Conservation (phyloP, 1,140 invertebrate genomes). For the Hylyphantes graminicola region DNA sequence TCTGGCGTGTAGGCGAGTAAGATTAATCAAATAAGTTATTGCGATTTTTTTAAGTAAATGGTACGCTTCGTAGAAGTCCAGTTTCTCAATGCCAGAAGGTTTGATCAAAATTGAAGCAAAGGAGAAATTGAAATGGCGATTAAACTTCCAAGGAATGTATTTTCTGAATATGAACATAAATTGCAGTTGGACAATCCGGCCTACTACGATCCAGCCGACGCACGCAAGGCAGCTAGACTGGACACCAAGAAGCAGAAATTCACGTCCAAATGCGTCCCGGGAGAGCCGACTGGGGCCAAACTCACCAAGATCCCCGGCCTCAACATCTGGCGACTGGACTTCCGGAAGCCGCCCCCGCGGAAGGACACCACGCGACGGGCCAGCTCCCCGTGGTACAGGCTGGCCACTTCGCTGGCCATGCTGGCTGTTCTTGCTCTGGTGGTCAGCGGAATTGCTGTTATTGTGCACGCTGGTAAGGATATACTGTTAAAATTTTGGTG, state of each 20-base stretch:
- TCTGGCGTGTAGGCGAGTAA: no score
- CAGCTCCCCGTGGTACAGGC: neutral
- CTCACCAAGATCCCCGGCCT: constrained; percentile 48
- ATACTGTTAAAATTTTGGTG: no score
- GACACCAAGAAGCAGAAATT: constrained; percentile 31
- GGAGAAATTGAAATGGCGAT: no score
- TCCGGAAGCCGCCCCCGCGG: constrained; percentile 18
- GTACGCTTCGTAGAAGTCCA: neutral
- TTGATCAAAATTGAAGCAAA: no score
- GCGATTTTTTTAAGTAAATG: neutral
- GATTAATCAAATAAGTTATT: neutral
- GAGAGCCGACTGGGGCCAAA: constrained; percentile 12
- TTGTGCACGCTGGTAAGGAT: constrained; percentile 36
- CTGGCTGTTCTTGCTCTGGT: constrained; percentile 25
- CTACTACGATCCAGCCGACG: constrained; percentile 27
- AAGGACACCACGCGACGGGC: neutral
- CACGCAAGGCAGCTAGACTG: constrained; percentile 7
- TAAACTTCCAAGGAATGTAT: neutral
- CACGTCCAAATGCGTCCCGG: constrained; percentile 16
- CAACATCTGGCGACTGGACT: constrained; percentile 49
- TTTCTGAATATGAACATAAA: neutral
- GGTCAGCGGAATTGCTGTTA: constrained; percentile 29
- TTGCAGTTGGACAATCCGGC: constrained; percentile 48
- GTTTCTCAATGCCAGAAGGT: neutral
- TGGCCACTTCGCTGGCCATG: constrained; percentile 12